These are phyloP conservation scores for Nesidiocoris tenuis DNA, from an alignment of 2,888 invertebrate genomes.

Conservation along the genomic window DNA sequence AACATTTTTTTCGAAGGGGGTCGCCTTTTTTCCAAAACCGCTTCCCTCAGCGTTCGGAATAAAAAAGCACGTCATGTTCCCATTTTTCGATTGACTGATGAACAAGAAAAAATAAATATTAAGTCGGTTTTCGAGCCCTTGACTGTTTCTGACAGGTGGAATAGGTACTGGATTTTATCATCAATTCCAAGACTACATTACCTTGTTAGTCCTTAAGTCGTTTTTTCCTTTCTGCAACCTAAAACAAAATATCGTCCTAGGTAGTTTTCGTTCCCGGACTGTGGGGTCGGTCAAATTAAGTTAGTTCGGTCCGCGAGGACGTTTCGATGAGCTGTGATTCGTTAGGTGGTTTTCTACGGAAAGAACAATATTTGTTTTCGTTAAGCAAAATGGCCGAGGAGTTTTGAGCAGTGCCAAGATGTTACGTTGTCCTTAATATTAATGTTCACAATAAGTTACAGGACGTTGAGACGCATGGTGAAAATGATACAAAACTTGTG, in stretches of 20 bases:
- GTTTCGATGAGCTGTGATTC: background rate
- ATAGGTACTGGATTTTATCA: too few relatives aligned
- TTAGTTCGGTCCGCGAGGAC: background rate
- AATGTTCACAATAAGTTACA: too few relatives aligned
- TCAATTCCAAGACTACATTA: background rate
- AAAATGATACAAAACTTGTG: too few relatives aligned
- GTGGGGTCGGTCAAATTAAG: background rate
- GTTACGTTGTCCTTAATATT: too few relatives aligned
- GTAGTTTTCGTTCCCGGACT: background rate
- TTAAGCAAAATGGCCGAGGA: too few relatives aligned
- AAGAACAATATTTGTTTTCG: too few relatives aligned
- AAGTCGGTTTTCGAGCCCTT: background rate
- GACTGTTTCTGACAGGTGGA: background rate
- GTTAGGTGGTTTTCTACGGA: too few relatives aligned
- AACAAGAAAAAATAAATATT: background rate
- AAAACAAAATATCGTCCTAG: too few relatives aligned
- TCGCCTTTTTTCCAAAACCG: too few relatives aligned
- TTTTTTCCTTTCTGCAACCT: background rate
- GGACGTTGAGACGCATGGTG: too few relatives aligned
- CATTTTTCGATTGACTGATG: slow-evolving; percentile 22
- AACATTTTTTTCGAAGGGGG: too few relatives aligned
- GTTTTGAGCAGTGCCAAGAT: too few relatives aligned
- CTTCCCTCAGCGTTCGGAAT: background rate
- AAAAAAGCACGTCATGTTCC: background rate
- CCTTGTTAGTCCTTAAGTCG: background rate